Conservation (phyloP, 1,140 invertebrate species). For the Macrosteles quadrilineatus region DNA sequence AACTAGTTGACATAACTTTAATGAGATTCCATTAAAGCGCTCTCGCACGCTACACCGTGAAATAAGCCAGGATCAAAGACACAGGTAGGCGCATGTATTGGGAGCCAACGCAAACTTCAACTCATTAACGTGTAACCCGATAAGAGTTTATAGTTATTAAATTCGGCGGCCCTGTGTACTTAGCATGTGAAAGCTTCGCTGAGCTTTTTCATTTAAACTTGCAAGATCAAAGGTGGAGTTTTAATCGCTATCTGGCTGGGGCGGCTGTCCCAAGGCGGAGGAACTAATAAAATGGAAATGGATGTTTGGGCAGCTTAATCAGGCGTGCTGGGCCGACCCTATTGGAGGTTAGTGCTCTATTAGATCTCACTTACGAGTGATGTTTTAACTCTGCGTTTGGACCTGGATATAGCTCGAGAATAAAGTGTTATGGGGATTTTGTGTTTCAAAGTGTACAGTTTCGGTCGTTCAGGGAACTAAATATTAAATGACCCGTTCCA, state of each 20-base stretch:
- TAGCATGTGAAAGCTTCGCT: not conserved
- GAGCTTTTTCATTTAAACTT: slow-evolving; percentile 13
- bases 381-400: no score
- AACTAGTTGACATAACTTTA: not conserved
- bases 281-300: slow-evolving; percentile 10
- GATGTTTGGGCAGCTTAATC: not conserved
- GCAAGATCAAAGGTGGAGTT: slow-evolving; percentile 11
- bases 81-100: not conserved
- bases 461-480: no score
- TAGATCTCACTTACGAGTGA: no score
- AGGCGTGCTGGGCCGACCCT: not conserved
- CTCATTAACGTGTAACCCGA: slow-evolving; percentile 7
- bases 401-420: no score
- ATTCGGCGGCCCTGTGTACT: slow-evolving; percentile 1
- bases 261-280: slow-evolving; percentile 6
- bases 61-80: not conserved
- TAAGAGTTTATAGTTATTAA: slow-evolving; percentile 17
- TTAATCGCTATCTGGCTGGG: not conserved
- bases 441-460: no score
- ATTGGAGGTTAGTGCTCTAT: no score
- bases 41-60: slow-evolving; percentile 1
- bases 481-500: no score
- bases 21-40: not conserved
- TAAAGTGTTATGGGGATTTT: no score
- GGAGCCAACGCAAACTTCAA: not conserved